Evolutionary conservation across 2,113 vertebrate species (phyloP).

Genomic region (Beaufortia kweichowensis): DNA sequence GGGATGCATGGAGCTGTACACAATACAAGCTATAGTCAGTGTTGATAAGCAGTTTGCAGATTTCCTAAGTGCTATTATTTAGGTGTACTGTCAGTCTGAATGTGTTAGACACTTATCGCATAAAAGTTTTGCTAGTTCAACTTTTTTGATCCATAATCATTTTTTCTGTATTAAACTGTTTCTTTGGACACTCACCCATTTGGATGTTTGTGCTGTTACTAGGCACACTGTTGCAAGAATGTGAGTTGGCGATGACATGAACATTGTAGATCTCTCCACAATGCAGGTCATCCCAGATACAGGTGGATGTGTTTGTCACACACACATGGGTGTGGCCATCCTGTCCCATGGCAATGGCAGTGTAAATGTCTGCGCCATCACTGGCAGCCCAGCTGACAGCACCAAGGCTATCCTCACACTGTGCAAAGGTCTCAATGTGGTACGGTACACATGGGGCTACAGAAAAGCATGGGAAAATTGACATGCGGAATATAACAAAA

Average conservation of each 20-base stretch:
- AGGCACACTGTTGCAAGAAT: conserved; percentile 66
- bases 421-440: conserved; percentile 55
- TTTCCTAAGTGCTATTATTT: background rate
- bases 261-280: conserved; percentile 71
- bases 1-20: conserved; percentile 73
- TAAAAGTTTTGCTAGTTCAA: no score
- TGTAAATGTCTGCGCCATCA: conserved; percentile 68
- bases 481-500: background rate
- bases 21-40: conserved; percentile 6
- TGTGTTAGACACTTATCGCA: no score
- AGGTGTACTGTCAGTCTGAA: background rate
- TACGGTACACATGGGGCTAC: conserved; percentile 71
- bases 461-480: background rate
- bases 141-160: no score
- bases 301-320: conserved; percentile 61
- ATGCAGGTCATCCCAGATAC: conserved; percentile 67
- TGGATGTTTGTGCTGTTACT: conserved; percentile 67
- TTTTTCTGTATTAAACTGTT: background rate
- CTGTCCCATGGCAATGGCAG: conserved; percentile 64
- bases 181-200: conserved; percentile 64
- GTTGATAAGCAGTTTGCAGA: background rate
- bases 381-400: conserved; percentile 67
- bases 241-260: conserved; percentile 58
- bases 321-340: conserved; percentile 61
- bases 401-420: conserved; percentile 67